Conservation (phyloP, 2,797 vertebrate species). For the Spinibarbus caldwelli region DNA sequence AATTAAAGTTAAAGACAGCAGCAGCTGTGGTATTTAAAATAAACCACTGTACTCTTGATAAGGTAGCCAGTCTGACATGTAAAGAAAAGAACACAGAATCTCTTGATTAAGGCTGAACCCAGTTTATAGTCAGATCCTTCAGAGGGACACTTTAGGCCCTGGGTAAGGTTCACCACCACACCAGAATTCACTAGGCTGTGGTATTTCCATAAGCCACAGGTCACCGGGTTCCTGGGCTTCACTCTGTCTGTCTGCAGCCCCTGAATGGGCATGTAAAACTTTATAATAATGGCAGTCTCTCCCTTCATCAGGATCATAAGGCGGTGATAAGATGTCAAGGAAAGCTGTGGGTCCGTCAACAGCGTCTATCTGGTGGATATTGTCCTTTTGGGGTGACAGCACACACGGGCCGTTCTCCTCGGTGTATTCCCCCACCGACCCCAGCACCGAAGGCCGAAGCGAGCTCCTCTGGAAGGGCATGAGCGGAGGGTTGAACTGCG, state of each 20-base stretch:
- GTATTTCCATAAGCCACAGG: conserved; percentile 89
- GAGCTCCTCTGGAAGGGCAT: conserved; percentile 71
- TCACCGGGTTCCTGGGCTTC: conserved; percentile 73
- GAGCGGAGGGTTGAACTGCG: conserved; percentile 64
- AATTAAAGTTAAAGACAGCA: background rate
- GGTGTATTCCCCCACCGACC: conserved; percentile 84
- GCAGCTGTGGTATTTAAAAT: background rate
- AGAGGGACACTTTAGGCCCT: conserved; percentile 87
- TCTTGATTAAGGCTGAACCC: background rate
- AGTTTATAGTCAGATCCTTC: conserved; percentile 56
- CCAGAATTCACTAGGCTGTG: conserved; percentile 91
- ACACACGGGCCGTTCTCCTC: conserved; percentile 84
- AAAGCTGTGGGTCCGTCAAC: conserved; percentile 93
- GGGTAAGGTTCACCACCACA: conserved; percentile 92
- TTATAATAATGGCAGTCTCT: conserved; percentile 95
- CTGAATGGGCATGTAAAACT: conserved; percentile 71
- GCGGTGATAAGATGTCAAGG: conserved; percentile 93
- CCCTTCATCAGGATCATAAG: conserved; percentile 92
- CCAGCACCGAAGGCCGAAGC: conserved; percentile 77
- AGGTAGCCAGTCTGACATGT: background rate
- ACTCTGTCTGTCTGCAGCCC: conserved; percentile 52
- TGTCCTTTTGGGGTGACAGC: conserved; percentile 86
- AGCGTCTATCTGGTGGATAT: conserved; percentile 94
- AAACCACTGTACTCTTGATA: no score
- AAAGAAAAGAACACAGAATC: background rate